These are phyloP conservation scores for Tonatia bakeri DNA, from an alignment of 2,113 vertebrate genomes.

Conservation along the genomic window DNA sequence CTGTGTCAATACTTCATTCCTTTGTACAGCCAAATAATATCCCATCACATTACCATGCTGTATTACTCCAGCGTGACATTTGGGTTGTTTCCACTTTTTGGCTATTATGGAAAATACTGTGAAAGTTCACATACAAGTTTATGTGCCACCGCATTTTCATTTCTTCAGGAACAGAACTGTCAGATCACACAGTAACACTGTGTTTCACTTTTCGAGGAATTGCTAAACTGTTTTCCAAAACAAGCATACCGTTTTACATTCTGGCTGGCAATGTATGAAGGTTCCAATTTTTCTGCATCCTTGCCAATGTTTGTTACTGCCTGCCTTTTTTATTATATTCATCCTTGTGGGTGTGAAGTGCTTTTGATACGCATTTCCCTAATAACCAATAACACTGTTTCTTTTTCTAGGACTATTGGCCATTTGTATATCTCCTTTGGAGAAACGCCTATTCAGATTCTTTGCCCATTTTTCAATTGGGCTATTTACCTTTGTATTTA, in stretches of 20 bases:
- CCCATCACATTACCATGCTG: background rate
- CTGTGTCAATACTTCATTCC: background rate
- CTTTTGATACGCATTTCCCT: background rate
- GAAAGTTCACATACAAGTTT: background rate
- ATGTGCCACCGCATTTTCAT: background rate
- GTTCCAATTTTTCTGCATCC: background rate
- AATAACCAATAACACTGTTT: background rate
- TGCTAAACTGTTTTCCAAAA: background rate
- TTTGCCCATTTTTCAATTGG: background rate
- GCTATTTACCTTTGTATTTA: background rate
- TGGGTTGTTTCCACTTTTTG: background rate
- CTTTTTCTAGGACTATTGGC: background rate
- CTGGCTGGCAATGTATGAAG: background rate
- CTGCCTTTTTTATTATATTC: background rate
- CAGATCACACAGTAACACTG: background rate
- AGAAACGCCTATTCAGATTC: background rate
- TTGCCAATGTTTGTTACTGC: background rate
- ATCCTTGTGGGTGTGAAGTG: background rate
- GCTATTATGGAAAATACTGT: background rate
- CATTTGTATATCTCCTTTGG: background rate
- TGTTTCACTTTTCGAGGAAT: background rate
- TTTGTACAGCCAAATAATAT: background rate
- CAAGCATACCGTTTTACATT: background rate
- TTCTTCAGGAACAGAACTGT: background rate
- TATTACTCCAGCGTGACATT: background rate